These are phyloP conservation scores for Danio tinwini DNA, from an alignment of 2,797 vertebrate genomes.

Conservation along the genomic window DNA sequence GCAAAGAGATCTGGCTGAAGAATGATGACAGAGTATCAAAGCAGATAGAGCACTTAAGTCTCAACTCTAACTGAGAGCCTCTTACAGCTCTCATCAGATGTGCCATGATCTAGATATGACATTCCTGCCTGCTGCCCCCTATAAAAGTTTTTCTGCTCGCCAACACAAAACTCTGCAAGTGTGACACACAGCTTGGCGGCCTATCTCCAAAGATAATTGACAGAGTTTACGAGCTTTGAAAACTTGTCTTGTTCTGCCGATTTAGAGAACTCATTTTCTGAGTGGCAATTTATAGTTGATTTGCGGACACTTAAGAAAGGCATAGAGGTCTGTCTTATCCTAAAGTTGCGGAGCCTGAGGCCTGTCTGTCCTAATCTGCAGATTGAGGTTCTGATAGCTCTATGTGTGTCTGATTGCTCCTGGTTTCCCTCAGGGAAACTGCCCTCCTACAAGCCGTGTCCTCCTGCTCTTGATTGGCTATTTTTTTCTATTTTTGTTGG, in stretches of 20 bases:
- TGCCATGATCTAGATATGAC: conserved; percentile 37
- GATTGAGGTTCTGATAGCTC: conserved; percentile 60
- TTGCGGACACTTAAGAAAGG: conserved; percentile 58
- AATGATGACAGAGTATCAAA: conserved; percentile 49
- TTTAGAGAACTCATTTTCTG: conserved; percentile 57
- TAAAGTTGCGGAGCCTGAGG: conserved; percentile 45
- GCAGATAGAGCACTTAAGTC: conserved; percentile 54
- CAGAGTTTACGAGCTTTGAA: conserved; percentile 52
- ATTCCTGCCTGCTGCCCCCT: conserved; percentile 13
- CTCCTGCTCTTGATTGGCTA: conserved; percentile 38
- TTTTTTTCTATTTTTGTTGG: neutral
- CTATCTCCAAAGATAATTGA: conserved; percentile 51
- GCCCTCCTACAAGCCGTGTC: neutral
- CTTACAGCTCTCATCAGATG: conserved; percentile 39
- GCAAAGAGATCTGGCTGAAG: conserved; percentile 39
- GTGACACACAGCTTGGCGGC: conserved; percentile 13
- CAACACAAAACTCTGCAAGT: conserved; percentile 30
- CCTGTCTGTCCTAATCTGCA: conserved; percentile 55
- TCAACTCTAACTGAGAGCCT: conserved; percentile 52
- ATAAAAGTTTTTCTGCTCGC: conserved; percentile 26
- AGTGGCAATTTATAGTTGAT: conserved; percentile 63
- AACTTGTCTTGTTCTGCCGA: conserved; percentile 24
- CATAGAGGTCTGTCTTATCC: conserved; percentile 42
- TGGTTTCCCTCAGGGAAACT: conserved; percentile 19
- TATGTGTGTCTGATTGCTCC: conserved; percentile 54